Evolutionary conservation across 1,140 invertebrate genomes (phyloP).

Genomic region (Calephelis virginiensis): DNA sequence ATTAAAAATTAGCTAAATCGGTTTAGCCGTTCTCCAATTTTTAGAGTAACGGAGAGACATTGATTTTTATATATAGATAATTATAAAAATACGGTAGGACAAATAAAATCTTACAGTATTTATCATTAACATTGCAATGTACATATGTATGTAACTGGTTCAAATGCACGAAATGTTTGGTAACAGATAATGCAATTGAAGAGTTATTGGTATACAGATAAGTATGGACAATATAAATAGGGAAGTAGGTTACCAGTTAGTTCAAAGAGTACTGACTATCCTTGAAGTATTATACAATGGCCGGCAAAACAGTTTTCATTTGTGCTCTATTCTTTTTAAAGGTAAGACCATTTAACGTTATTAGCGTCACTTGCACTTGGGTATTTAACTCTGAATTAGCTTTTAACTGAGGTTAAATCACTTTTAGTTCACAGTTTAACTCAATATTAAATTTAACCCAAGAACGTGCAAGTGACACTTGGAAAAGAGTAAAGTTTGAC

Average conservation of each 20-base stretch:
- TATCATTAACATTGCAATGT: conserved; percentile 9
- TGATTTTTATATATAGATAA: too few relatives aligned
- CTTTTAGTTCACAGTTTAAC: not conserved
- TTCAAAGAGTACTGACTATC: not conserved
- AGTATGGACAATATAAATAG: conserved; percentile 34
- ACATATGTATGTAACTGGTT: conserved; percentile 1
- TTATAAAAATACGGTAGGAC: too few relatives aligned
- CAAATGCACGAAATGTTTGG: conserved; percentile 11
- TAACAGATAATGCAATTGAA: conserved; percentile 16
- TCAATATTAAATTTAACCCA: too few relatives aligned
- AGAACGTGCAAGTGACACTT: too few relatives aligned
- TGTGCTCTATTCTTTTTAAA: conserved; percentile 27
- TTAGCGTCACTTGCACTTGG: not conserved
- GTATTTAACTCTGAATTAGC: too few relatives aligned
- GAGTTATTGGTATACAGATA: conserved; percentile 25
- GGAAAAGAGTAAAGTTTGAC: too few relatives aligned
- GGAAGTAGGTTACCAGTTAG: conserved; percentile 29
- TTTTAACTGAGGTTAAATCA: not conserved
- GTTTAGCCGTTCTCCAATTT: too few relatives aligned
- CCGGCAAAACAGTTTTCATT: conserved; percentile 21
- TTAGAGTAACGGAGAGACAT: too few relatives aligned
- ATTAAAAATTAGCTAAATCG: too few relatives aligned
- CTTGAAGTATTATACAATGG: conserved; percentile 24
- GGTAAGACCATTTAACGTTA: conserved; percentile 20
- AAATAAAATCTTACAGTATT: conserved; percentile 10